Base-by-base conservation (phyloP, 1,140 invertebrate genomes). In the Dendrolimus kikuchii region DNA sequence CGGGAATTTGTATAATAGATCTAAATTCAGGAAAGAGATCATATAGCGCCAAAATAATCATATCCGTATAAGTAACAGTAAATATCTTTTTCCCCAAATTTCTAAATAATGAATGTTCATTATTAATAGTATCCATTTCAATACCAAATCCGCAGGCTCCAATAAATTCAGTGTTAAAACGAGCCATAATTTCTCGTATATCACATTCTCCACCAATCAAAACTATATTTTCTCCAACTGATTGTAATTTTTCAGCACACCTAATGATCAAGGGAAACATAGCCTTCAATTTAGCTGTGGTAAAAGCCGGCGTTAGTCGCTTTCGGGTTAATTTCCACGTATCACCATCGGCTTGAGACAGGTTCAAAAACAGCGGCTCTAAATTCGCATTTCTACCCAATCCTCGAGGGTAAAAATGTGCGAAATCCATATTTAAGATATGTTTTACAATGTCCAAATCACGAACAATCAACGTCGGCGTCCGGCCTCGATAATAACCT, bases 281-380 rank as follows among this genome's bases (percentile, higher is more conserved):
- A 9, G 72, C 73, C 65, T 87, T 89, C 46, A 92, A 78, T 68
- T 91, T 91, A n/a, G 83, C 82, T 0, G 87, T 75, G 2, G 90
- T 90, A 65, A 92, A 92, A 1, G 89, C 89, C 1, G 90, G 89
- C 8, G 89, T 89, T 42, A 91, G 65, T 44, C 90, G 89, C n/a
- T 79, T 68, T 41, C 92, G 68, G 6, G 91, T 62, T n/a, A 88
- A 66, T 69, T 89, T 89, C 92, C 92, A 92, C 8, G 69, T 60
- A 40, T 88, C 82, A 4, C 87, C 88, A 4, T 74, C 70, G 2
- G 69, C 49, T 39, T 82, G 73, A 38, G 89, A 86, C 6, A 89
- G 41, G 62, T 86, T 86, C 5, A 38, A 38, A 4, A 64, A 47
- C 6, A 86, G 10, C 5, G 72, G 64, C 10, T 82, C 77, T 7